Percentiles rank a stretch among this genome's conserved stretches.
These are phyloP conservation scores for Ostrea edulis DNA, from an alignment of 1,140 invertebrate species.

Conservation along the genomic window DNA sequence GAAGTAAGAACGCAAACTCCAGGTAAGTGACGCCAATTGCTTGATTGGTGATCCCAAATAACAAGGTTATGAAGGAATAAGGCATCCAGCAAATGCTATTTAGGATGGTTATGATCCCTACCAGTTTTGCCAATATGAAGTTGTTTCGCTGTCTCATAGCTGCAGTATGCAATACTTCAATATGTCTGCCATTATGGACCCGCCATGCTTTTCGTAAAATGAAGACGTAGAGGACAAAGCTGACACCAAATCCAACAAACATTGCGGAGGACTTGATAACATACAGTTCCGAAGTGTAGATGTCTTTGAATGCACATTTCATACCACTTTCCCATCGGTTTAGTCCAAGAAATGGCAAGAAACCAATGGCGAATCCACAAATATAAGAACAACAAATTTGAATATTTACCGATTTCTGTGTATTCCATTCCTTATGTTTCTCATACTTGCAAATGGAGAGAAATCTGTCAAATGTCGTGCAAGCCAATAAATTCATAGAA, in stretches of 20 bases:
- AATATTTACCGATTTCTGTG: not conserved
- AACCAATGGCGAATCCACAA: not conserved
- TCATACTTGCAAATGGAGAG: not conserved
- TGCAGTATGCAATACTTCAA: not conserved
- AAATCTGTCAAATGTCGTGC: not conserved
- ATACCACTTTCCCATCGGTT: conserved; percentile 19
- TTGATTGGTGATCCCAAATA: conserved; percentile 15
- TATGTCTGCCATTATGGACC: not conserved
- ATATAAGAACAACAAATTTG: conserved; percentile 1
- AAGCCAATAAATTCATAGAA: not conserved
- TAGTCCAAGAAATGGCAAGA: conserved; percentile 1
- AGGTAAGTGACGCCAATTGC: not conserved
- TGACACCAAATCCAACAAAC: conserved; percentile 22
- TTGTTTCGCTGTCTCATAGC: not conserved
- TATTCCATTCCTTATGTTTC: not conserved
- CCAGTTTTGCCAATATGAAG: not conserved
- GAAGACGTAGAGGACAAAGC: not conserved
- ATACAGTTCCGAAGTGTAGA: not conserved
- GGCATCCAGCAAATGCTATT: conserved; percentile 17
- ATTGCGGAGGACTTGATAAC: not conserved
- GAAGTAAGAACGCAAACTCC: conserved; percentile 10
- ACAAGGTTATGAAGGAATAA: not conserved
- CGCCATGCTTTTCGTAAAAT: conserved; percentile 25
- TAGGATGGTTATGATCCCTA: not conserved
- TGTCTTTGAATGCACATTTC: not conserved